Evolutionary conservation across 2,888 invertebrate species (phyloP), one percentile per base, ranked within the genome.

Genomic region (Geophilus truncorum): DNA sequence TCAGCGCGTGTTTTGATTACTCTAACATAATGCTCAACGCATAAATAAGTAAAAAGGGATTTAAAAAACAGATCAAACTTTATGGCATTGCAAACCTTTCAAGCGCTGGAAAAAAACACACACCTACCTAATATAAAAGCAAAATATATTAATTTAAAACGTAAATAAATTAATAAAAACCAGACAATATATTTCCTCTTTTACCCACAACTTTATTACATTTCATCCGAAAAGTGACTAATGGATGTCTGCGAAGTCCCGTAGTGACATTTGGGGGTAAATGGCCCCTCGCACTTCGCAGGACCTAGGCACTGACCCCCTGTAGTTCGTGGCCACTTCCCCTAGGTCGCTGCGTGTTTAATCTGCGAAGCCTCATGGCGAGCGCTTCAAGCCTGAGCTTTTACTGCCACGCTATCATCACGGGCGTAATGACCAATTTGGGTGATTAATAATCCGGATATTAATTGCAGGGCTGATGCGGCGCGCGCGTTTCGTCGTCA

Each of bases 371-470:
- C 23, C 21, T 62, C 57, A 62, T 23, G 57, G 57, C 57, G 57
- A 62, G 57, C 57, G 57, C 57, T 62, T 62, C 21, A 62, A 62
- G 57, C 51, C 51, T 51, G 51, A 51, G 51, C 57, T 62, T 62
- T 62, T 62, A 62, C 57, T 62, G 57, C 57, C 57, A 62, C 57
- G 21, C 57, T 62, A 62, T 62, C 57, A 62, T 62, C 23, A 62
- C 57, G n/a, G 18, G 10, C 23, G 23, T 62, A 62, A 62, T 62
- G 57, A 62, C 57, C 57, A 62, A 62, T 62, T 62, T 62, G 23
- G 57, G 57, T 62, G 57, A 62, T 62, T 62, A 62, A 62, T 62
- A 62, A 62, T 62, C 57, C 57, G 57, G 57, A 62, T 62, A 62
- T 62, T 62, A 62, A 62, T 62, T 62, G 57, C 57, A 23, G 57